phyloP scores from a whole-genome alignment of 2,797 vertebrate species.

The Dipus sagitta region DNA sequence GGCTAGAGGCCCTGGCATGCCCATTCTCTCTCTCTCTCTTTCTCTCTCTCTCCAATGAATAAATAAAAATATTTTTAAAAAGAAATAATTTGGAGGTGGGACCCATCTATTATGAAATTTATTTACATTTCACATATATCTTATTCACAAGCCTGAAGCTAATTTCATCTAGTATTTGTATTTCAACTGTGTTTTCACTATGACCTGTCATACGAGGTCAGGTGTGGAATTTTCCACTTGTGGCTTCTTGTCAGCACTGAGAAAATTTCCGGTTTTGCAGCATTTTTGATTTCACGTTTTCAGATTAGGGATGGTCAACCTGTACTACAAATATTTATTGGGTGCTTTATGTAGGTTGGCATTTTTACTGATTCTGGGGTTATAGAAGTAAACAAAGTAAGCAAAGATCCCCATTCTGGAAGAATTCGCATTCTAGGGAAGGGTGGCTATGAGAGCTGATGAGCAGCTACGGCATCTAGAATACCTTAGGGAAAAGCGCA shows the following conservation, averaged over 20 bases:
- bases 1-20: too few species aligned
- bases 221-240: not conserved
- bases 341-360: not conserved
- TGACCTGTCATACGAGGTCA: not conserved
- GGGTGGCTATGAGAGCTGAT: not conserved
- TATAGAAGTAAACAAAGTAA: constrained; percentile 8
- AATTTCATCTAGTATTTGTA: not conserved
- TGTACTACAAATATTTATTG: constrained; percentile 31
- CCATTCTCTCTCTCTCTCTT: too few species aligned
- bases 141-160: not conserved
- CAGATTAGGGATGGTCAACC: not conserved
- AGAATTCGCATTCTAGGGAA: not conserved
- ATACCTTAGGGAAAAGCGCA: not conserved
- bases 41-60: too few species aligned
- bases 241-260: not conserved
- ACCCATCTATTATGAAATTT: constrained; percentile 1
- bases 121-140: not conserved
- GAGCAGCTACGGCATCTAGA: not conserved
- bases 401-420: not conserved
- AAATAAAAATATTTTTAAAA: not conserved
- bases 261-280: not conserved
- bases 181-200: not conserved
- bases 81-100: not conserved
- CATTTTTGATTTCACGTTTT: not conserved
- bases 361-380: not conserved